Percentiles rank a stretch among this genome's conserved stretches.
Evolutionary conservation across 2,113 vertebrate genomes (phyloP).

Genomic region (Agelaius phoeniceus): DNA sequence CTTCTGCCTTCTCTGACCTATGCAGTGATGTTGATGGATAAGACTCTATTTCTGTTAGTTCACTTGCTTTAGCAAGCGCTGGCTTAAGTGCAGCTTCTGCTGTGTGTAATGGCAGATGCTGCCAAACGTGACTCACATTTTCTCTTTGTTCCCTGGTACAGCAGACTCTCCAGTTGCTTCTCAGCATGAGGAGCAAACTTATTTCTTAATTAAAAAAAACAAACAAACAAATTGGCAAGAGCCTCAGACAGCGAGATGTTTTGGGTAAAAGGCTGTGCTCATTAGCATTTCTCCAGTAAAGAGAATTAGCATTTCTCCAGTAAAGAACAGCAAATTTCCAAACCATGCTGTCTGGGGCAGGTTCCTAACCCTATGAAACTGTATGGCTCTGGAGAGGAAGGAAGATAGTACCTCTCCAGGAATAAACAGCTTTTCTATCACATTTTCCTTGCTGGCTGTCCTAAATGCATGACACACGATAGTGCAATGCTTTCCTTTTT

Average conservation of each 20-base stretch:
- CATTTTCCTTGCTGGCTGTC: neutral
- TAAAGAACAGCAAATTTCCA: neutral
- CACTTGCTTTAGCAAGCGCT: constrained; percentile 3
- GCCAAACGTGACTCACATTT: constrained; percentile 33
- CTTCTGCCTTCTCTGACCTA: neutral
- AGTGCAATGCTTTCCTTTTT: neutral
- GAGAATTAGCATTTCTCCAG: neutral
- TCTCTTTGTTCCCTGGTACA: neutral
- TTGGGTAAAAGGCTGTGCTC: neutral
- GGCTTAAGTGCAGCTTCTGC: neutral
- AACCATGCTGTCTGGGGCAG: neutral
- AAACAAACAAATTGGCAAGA: constrained; percentile 44
- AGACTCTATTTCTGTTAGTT: neutral
- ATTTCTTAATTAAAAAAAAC: constrained; percentile 51
- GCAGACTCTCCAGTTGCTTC: constrained; percentile 25
- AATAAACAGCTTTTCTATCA: neutral
- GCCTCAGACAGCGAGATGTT: neutral
- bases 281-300: neutral
- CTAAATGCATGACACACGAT: neutral
- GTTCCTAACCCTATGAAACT: neutral
- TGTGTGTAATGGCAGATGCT: constrained; percentile 1
- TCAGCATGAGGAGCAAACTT: constrained; percentile 26
- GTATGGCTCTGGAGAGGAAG: neutral
- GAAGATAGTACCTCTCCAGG: neutral
- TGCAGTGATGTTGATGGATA: neutral